phyloP scores from a whole-genome alignment of 1,140 invertebrate species.

The Bombus affinis region DNA sequence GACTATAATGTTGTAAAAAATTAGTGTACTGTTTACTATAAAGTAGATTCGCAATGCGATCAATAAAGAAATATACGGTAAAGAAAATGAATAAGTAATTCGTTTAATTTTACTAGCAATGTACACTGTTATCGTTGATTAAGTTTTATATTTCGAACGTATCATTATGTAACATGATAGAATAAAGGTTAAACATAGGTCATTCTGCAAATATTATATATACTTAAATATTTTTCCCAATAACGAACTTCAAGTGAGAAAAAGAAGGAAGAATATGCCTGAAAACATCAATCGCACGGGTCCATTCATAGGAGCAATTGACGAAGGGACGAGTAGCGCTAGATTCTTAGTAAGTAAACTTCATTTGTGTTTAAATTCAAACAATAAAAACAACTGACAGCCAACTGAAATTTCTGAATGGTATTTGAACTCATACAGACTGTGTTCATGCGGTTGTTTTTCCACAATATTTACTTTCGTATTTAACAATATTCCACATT shows the following conservation, averaged over 20 bases:
- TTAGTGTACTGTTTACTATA: slow-evolving; percentile 17
- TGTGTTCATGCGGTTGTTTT: neutral
- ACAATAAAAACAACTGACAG: neutral
- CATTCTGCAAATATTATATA: neutral
- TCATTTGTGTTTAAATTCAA: neutral
- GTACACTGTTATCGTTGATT: neutral
- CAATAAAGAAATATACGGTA: no score
- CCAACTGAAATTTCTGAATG: neutral
- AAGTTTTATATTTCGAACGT: slow-evolving; percentile 2
- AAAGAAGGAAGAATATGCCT: slow-evolving; percentile 67
- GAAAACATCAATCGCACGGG: slow-evolving; percentile 66
- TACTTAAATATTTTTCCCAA: neutral
- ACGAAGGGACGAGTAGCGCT: slow-evolving; percentile 97
- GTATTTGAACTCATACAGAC: neutral
- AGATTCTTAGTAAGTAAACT: slow-evolving; percentile 90
- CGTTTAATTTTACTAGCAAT: neutral
- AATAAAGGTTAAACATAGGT: slow-evolving; percentile 20
- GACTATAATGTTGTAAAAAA: slow-evolving; percentile 31
- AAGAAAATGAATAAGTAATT: no score
- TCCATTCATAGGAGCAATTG: slow-evolving; percentile 91
- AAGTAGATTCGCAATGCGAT: neutral
- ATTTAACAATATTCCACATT: neutral
- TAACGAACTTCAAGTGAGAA: neutral
- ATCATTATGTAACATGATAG: slow-evolving; percentile 36
- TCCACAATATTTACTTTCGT: neutral